These are phyloP conservation scores for Pomacea canaliculata DNA, from an alignment of 2,888 invertebrate genomes.

Conservation along the genomic window DNA sequence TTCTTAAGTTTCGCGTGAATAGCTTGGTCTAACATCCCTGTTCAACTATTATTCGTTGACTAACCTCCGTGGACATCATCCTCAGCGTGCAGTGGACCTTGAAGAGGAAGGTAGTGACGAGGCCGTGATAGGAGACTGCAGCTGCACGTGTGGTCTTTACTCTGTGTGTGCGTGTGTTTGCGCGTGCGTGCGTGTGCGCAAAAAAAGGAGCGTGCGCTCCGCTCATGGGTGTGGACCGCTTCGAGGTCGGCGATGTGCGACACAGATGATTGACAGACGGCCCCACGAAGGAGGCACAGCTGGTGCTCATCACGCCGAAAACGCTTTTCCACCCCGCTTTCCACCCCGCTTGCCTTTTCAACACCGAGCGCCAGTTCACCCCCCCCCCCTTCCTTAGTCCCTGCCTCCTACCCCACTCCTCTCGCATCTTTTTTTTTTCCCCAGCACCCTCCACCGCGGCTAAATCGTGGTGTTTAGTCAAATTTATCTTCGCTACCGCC, in stretches of 20 bases:
- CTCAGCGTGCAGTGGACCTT: too few species aligned
- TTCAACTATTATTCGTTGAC: too few species aligned
- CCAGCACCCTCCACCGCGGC: not conserved
- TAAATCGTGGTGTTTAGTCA: too few species aligned
- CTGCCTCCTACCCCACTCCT: not conserved
- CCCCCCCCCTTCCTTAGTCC: not conserved
- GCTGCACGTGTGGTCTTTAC: too few species aligned
- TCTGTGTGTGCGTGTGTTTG: slow-evolving; percentile 3
- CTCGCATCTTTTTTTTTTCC: not conserved
- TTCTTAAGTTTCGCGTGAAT: too few species aligned
- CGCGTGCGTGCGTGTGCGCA: slow-evolving; percentile 8
- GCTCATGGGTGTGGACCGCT: not conserved
- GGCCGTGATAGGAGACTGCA: too few species aligned
- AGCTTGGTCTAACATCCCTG: too few species aligned
- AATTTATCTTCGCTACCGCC: too few species aligned
- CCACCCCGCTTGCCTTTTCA: too few species aligned
- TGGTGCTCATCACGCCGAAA: not conserved
- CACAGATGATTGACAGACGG: not conserved
- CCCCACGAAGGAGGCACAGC: not conserved
- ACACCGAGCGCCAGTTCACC: not conserved
- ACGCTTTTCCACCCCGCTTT: too few species aligned
- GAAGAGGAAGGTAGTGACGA: too few species aligned
- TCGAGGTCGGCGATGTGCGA: not conserved
- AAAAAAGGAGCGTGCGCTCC: not conserved
- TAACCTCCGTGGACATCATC: too few species aligned